phyloP scores from a whole-genome alignment of 2,797 vertebrate species.

The Furcifer pardalis region DNA sequence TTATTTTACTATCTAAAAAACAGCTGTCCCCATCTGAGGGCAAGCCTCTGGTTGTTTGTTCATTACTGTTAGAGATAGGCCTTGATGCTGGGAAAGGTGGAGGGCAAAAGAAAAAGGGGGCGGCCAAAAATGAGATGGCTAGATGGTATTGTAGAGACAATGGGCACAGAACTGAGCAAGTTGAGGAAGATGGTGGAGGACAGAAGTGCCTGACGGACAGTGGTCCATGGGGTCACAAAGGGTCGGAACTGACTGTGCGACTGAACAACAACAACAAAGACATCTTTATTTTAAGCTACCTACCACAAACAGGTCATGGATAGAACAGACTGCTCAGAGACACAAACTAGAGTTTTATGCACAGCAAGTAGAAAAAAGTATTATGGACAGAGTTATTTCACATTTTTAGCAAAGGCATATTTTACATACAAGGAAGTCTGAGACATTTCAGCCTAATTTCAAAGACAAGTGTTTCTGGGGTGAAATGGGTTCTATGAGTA shows the following conservation, averaged over 20 bases:
- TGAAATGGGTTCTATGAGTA: neutral
- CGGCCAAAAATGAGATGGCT: no score
- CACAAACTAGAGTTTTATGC: neutral
- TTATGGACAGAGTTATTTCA: no score
- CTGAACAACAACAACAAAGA: no score
- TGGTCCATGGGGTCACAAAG: no score
- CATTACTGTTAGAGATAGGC: slow-evolving; percentile 66
- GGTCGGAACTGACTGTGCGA: no score
- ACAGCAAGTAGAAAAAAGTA: neutral
- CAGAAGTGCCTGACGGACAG: no score
- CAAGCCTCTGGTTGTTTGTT: slow-evolving; percentile 69
- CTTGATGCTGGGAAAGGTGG: no score
- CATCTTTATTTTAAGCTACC: slow-evolving; percentile 49
- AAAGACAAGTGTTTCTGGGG: neutral
- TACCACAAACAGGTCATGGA: slow-evolving; percentile 73
- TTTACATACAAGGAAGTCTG: neutral
- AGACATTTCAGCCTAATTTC: neutral
- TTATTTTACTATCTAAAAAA: slow-evolving; percentile 64
- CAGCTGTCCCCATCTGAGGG: slow-evolving; percentile 61
- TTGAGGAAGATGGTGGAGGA: no score
- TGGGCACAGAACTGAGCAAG: no score
- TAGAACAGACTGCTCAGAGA: slow-evolving; percentile 66
- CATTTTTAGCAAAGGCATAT: neutral
- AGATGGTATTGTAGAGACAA: no score
- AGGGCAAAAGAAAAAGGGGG: no score